A percentile compares a stretch with the other conserved stretches of the same genome.
These are phyloP conservation scores for Enteromius treurensis DNA, from an alignment of 2,797 vertebrate genomes.

Conservation along the genomic window DNA sequence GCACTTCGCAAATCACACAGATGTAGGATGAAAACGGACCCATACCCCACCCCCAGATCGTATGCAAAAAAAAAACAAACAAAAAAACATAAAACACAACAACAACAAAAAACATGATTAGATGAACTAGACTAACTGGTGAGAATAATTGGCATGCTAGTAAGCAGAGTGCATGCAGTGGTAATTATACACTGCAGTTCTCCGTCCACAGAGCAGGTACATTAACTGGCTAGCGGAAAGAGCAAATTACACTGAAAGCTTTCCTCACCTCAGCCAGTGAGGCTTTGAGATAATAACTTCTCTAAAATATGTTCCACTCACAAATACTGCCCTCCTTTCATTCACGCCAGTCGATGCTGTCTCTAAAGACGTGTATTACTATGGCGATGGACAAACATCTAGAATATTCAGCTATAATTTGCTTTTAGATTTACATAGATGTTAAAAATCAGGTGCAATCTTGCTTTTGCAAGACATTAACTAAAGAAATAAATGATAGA, in stretches of 20 bases:
- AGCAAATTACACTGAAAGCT: conserved; percentile 74
- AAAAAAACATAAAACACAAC: conserved; percentile 24
- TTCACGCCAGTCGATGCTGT: conserved; percentile 12
- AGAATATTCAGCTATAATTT: conserved; percentile 25
- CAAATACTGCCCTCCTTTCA: conserved; percentile 42
- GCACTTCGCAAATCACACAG: not conserved
- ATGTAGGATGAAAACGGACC: conserved; percentile 1
- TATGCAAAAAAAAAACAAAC: conserved; percentile 53
- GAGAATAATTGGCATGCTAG: conserved; percentile 69
- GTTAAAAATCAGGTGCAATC: not conserved
- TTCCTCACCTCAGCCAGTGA: conserved; percentile 53
- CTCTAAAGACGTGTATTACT: conserved; percentile 22
- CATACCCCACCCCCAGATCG: not conserved
- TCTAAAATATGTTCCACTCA: conserved; percentile 48
- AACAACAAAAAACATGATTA: conserved; percentile 52
- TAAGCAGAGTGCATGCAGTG: conserved; percentile 64
- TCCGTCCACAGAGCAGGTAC: conserved; percentile 67
- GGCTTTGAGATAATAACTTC: conserved; percentile 52
- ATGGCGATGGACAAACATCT: conserved; percentile 13
- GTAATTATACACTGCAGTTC: conserved; percentile 70
- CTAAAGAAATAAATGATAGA: not conserved
- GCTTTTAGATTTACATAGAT: conserved; percentile 24
- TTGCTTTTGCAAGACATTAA: conserved; percentile 20
- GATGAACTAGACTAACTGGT: conserved; percentile 73
- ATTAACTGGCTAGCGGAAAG: conserved; percentile 70